A percentile compares a stretch with the other conserved stretches of the same genome.
phyloP scores from a whole-genome alignment of 2,113 vertebrate genomes.

The Noctilio leporinus region DNA sequence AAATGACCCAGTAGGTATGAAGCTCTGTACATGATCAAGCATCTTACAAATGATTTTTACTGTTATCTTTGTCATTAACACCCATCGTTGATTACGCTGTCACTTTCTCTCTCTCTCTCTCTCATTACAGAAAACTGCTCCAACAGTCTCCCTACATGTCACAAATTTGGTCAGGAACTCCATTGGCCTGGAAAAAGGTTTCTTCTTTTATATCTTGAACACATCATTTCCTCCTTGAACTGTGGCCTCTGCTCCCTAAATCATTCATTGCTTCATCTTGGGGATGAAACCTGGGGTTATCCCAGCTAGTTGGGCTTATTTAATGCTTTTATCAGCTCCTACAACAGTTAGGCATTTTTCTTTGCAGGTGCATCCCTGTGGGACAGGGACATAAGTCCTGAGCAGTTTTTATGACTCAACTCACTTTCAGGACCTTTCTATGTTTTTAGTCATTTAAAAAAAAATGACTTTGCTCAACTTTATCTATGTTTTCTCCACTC shows the following conservation, averaged over 20 bases:
- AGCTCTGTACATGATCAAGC: neutral
- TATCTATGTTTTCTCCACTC: neutral
- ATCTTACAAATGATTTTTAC: fast-evolving
- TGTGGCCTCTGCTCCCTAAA: neutral
- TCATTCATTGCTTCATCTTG: neutral
- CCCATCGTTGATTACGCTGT: neutral
- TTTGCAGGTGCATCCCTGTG: neutral
- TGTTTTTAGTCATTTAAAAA: neutral
- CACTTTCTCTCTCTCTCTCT: neutral
- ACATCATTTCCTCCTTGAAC: neutral
- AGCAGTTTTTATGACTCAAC: neutral
- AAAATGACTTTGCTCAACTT: neutral
- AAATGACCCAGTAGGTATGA: neutral
- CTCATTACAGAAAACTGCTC: neutral
- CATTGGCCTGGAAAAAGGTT: neutral
- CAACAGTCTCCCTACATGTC: neutral
- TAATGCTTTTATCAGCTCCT: neutral
- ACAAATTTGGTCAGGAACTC: fast-evolving
- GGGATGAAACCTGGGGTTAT: neutral
- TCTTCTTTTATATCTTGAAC: neutral
- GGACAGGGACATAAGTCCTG: neutral
- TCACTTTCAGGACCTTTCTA: neutral
- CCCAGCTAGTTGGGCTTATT: neutral
- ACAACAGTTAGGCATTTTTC: neutral
- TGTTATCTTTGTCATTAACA: neutral